These are phyloP conservation scores for Hystrix brachyura DNA, from an alignment of 2,113 vertebrate genomes.

Conservation along the genomic window DNA sequence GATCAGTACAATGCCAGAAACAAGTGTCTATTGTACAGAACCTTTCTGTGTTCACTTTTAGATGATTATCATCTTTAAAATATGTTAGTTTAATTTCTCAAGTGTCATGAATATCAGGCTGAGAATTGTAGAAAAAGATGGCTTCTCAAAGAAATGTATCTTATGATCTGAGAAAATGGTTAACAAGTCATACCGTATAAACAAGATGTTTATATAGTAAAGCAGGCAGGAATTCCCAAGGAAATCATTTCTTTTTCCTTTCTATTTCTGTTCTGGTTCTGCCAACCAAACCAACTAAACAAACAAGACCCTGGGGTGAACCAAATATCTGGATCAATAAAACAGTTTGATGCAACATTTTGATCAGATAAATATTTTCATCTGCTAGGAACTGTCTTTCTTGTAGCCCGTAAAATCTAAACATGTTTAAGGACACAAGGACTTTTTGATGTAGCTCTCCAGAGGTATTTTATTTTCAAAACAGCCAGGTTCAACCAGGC, in stretches of 20 bases:
- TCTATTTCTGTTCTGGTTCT: slow-evolving; percentile 26
- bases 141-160: slow-evolving; percentile 35
- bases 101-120: neutral
- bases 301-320: neutral
- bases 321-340: slow-evolving; percentile 32
- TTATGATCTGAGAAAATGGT: neutral
- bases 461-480: slow-evolving; percentile 38
- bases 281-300: neutral
- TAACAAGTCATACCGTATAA: neutral
- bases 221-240: neutral
- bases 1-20: neutral
- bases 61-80: neutral
- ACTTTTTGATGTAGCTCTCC: neutral
- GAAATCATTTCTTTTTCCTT: neutral
- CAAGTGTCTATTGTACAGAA: neutral
- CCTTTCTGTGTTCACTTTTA: slow-evolving; percentile 43
- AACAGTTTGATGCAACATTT: slow-evolving; percentile 3
- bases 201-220: neutral
- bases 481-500: neutral
- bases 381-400: neutral
- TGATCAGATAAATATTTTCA: slow-evolving; percentile 27
- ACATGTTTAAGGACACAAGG: neutral
- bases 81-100: slow-evolving; percentile 23
- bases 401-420: neutral
- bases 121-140: slow-evolving; percentile 20